Conservation (phyloP, 2,113 vertebrate genomes). For the Sebastes schlegelii region DNA sequence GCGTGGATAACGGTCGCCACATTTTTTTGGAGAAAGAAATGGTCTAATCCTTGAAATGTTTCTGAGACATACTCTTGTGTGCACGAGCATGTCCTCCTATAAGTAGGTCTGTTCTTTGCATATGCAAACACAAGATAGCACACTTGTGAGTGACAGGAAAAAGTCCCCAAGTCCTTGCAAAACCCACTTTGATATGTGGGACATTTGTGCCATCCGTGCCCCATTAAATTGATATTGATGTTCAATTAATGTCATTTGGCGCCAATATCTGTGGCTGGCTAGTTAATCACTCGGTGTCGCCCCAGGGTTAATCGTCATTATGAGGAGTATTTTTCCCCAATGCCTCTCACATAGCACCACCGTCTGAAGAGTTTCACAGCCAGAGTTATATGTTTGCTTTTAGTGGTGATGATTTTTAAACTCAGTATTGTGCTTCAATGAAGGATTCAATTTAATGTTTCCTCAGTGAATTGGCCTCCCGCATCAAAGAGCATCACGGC, state of each 20-base stretch:
- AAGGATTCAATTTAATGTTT: constrained; percentile 28
- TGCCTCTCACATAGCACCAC: constrained; percentile 4
- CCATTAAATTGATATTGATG: constrained; percentile 53
- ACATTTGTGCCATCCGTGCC: constrained; percentile 33
- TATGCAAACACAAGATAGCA: not conserved
- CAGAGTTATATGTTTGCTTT: constrained; percentile 2
- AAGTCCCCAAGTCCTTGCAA: constrained; percentile 21
- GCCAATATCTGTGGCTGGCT: constrained; percentile 20
- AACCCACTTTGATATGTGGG: constrained; percentile 62
- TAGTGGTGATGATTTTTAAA: constrained; percentile 13
- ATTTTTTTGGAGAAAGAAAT: too few species aligned
- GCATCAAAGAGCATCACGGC: constrained; percentile 20
- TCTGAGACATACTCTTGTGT: not conserved
- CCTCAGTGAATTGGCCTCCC: constrained; percentile 8
- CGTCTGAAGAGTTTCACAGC: not conserved
- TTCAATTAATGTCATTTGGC: constrained; percentile 53
- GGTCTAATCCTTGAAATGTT: too few species aligned
- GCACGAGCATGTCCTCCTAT: not conserved
- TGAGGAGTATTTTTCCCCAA: constrained; percentile 30
- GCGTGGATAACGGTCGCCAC: too few species aligned
- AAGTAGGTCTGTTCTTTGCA: not conserved
- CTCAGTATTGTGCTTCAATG: constrained; percentile 10
- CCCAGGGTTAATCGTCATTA: constrained; percentile 37
- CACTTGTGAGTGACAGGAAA: constrained; percentile 4
- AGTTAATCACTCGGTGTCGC: constrained; percentile 39